Evolutionary conservation across 2,113 vertebrate genomes (phyloP).

Genomic region (Hydropotes inermis): DNA sequence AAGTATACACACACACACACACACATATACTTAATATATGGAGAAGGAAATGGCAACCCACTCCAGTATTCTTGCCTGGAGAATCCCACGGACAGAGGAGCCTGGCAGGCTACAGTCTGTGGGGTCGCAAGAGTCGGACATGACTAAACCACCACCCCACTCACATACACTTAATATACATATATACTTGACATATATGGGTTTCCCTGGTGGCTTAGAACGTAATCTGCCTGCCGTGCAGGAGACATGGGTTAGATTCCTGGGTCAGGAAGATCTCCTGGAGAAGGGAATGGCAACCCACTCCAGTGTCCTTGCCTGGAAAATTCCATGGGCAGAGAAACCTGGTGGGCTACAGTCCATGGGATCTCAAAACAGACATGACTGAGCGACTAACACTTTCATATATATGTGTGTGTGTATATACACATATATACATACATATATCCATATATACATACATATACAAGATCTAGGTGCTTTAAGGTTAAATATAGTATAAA

Average conservation of each 20-base stretch:
- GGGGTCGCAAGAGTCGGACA: background rate
- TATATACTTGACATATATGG: background rate
- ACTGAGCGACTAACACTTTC: background rate
- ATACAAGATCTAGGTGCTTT: background rate
- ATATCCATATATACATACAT: background rate
- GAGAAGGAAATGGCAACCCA: background rate
- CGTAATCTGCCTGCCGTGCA: background rate
- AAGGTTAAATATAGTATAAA: background rate
- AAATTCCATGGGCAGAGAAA: background rate
- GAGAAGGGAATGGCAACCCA: background rate
- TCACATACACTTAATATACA: background rate
- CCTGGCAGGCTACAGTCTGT: background rate
- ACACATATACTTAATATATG: background rate
- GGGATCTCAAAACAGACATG: background rate
- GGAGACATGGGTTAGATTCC: background rate
- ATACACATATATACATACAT: no score
- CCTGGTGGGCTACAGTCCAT: background rate
- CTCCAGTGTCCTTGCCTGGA: background rate
- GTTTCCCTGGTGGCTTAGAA: background rate
- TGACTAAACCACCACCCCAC: background rate
- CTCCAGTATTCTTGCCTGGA: background rate
- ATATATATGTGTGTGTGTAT: rapidly evolving
- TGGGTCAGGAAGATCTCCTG: background rate
- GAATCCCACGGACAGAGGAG: background rate
- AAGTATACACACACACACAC: background rate